Evolutionary conservation across 2,113 vertebrate species (phyloP), one percentile per base, ranked within the genome.

Genomic region (Sigmodon hispidus): DNA sequence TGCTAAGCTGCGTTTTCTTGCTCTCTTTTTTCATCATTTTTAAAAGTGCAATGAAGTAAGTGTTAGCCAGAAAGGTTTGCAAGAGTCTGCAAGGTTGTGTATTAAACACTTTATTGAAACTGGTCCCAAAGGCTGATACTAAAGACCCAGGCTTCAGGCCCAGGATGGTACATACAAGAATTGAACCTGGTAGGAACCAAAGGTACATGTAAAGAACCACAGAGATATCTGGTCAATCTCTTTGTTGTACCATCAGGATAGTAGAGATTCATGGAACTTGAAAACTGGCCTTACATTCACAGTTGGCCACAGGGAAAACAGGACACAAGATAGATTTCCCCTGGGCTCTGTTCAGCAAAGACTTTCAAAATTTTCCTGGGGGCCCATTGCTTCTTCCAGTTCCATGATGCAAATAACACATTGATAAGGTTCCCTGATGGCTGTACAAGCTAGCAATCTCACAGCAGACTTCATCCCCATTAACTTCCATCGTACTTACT

Each of bases 1-100:
- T 77, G 91, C 95, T 72, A 72, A 40, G 95, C 3, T 21, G 57
- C 15, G 0, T 93, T 92, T 83, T 88, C 91, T 94, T 94, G 87
- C 80, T n/a, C 87, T 87, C 12, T 31, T 86, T 69, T 93, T 90
- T 63, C 94, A 75, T 80, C 75, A 40, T 91, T 90, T 97, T 95
- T 76, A 59, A 96, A 96, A 90, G 96, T 29, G 83, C 94, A 95
- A 59, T 98, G 97, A 98, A 96, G 97, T 98, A 98, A 97, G 96
- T 94, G 97, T 98, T 96, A 97, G 45, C 79, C 83, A 77, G 90
- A 73, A 84, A 95, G 87, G 95, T 57, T 55, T 86, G 76, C 89
- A 79, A 79, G 75, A 79, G 88, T 87, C 95, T 55, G 91, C 94
- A 80, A 95, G 93, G 70, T 12, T 96, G 75, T 87, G 83, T 96